Evolutionary conservation across 2,113 vertebrate species (phyloP).

Genomic region (Clinocottus analis): DNA sequence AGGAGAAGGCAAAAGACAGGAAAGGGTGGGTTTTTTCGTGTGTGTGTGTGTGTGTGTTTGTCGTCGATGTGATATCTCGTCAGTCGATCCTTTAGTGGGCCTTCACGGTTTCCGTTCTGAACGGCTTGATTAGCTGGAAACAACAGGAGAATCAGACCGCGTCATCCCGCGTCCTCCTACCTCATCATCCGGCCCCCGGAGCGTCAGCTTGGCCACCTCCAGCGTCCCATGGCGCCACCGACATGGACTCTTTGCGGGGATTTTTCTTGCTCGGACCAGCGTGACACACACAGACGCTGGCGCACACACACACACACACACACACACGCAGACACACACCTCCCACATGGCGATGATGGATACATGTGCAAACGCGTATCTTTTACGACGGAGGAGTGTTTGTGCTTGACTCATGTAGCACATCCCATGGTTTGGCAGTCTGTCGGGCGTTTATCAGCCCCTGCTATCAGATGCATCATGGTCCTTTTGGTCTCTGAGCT

Average conservation of each 20-base stretch:
- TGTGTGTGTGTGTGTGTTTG: too few relatives aligned
- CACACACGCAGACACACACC: slow-evolving; percentile 39
- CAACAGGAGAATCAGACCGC: slow-evolving; percentile 24
- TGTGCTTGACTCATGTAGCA: slow-evolving; percentile 67
- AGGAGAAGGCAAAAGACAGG: slow-evolving; percentile 33
- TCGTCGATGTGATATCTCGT: slow-evolving; percentile 11
- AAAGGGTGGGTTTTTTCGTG: slow-evolving; percentile 25
- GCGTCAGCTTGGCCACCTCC: slow-evolving; percentile 25
- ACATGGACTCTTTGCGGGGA: slow-evolving; percentile 39
- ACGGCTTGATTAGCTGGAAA: slow-evolving; percentile 50
- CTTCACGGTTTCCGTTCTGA: slow-evolving; percentile 26
- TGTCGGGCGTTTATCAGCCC: slow-evolving; percentile 66
- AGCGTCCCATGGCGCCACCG: slow-evolving; percentile 45
- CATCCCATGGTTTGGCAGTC: slow-evolving; percentile 58
- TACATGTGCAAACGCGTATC: slow-evolving; percentile 54
- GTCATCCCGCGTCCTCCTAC: slow-evolving; percentile 40
- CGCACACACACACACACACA: too few relatives aligned
- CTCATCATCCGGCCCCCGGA: slow-evolving; percentile 39
- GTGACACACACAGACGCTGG: slow-evolving; percentile 21
- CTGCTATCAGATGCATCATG: slow-evolving; percentile 55
- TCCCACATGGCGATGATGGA: slow-evolving; percentile 65
- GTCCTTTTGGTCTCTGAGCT: slow-evolving; percentile 44
- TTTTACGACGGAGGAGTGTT: slow-evolving; percentile 60
- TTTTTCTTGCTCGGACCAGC: slow-evolving; percentile 11
- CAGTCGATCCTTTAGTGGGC: slow-evolving; percentile 16